These are phyloP conservation scores for Temnothorax ravouxi DNA, from an alignment of 2,888 invertebrate species.

Conservation along the genomic window DNA sequence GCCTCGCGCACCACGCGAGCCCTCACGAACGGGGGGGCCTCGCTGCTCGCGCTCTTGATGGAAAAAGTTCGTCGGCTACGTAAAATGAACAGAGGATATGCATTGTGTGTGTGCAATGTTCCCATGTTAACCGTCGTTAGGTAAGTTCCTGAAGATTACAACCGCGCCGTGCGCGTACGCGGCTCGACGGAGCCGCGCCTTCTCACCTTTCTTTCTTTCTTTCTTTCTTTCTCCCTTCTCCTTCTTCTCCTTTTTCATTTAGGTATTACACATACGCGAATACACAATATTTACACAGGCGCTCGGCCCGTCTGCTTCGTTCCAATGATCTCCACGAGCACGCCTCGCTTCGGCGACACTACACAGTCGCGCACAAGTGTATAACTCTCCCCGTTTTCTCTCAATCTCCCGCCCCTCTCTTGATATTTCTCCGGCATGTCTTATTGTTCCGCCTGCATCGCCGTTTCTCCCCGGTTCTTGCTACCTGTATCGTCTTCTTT, in stretches of 20 bases:
- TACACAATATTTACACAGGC: constrained; percentile 45
- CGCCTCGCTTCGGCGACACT: constrained; percentile 10
- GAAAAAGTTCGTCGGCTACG: constrained; percentile 74
- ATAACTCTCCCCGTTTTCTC: constrained; percentile 1
- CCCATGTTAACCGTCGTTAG: constrained; percentile 77
- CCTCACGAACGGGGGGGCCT: constrained; percentile 49
- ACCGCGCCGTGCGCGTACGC: constrained; percentile 29
- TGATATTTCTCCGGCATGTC: neutral
- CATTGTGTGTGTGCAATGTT: constrained; percentile 84
- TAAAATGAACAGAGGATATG: constrained; percentile 84
- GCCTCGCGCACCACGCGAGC: constrained; percentile 63
- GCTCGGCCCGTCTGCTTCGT: constrained; percentile 4
- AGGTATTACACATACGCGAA: constrained; percentile 41
- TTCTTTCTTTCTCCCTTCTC: neutral
- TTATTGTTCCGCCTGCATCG: neutral
- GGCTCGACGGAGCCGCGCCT: constrained; percentile 31
- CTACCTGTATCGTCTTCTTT: neutral
- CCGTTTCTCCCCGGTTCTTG: neutral
- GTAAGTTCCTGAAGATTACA: constrained; percentile 46
- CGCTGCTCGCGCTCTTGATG: constrained; percentile 69
- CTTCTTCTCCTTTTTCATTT: neutral
- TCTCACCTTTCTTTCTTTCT: neutral
- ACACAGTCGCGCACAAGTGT: constrained; percentile 30
- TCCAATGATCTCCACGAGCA: constrained; percentile 14
- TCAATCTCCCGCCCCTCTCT: neutral